Percentiles rank a stretch among this genome's conserved stretches.
phyloP scores from a whole-genome alignment of 2,888 invertebrate species.

The Sarcophaga caerulescens region DNA sequence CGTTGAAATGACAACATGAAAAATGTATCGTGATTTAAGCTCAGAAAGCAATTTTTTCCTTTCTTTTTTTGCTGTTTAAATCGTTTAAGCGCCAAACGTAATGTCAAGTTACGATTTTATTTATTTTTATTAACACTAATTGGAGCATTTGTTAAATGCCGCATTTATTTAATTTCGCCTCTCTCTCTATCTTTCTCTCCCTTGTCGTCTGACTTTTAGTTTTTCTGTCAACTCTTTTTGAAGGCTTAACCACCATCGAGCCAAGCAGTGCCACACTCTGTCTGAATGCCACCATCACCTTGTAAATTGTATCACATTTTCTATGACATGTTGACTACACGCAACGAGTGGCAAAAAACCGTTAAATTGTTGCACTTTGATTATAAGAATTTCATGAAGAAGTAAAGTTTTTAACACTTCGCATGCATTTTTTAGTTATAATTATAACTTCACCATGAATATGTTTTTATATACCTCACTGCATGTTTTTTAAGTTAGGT shows the following conservation, averaged over 20 bases:
- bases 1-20: not conserved
- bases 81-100: conserved; percentile 64
- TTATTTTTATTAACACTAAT: conserved; percentile 70
- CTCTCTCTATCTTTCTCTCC: conserved; percentile 5
- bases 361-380: too few relatives aligned
- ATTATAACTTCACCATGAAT: too few relatives aligned
- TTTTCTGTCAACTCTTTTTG: not conserved
- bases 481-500: too few relatives aligned
- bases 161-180: conserved; percentile 57
- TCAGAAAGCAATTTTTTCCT: not conserved
- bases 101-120: conserved; percentile 67
- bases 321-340: conserved; percentile 18
- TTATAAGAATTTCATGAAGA: not conserved
- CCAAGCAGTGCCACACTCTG: not conserved
- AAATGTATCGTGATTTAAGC: conserved; percentile 44
- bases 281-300: conserved; percentile 45
- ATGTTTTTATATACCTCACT: too few relatives aligned
- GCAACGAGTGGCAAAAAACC: conserved; percentile 31
- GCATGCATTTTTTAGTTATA: too few relatives aligned
- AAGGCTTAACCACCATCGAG: not conserved
- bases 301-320: conserved; percentile 48
- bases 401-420: not conserved
- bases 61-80: not conserved
- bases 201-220: not conserved
- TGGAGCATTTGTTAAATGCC: conserved; percentile 70